phyloP scores from a whole-genome alignment of 2,888 invertebrate species.

The Brassicogethes aeneus region DNA sequence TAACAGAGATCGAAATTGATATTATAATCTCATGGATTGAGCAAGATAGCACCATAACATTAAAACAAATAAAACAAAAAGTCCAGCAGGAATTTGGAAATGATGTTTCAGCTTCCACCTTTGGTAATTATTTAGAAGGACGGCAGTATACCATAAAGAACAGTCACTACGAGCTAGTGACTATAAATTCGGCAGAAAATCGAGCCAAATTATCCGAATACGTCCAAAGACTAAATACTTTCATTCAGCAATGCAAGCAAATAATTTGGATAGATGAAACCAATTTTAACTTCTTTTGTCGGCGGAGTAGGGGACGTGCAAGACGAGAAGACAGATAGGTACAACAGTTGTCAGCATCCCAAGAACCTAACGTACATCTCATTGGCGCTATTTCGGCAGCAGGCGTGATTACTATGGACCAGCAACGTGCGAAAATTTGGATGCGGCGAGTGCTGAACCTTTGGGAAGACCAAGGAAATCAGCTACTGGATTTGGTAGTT shows the following conservation, averaged over 20 bases:
- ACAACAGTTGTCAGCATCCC: constrained; percentile 8
- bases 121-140: no score
- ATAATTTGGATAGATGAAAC: no score
- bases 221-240: constrained; percentile 5
- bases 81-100: no score
- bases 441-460: constrained; percentile 4
- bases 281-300: constrained; percentile 11
- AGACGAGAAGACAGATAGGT: constrained; percentile 8
- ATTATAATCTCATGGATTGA: no score
- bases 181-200: no score
- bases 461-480: constrained; percentile 10
- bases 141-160: no score
- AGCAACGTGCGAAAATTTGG: constrained; percentile 3
- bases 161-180: no score
- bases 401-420: constrained; percentile 10
- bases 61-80: no score
- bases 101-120: no score
- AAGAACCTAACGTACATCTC: constrained; percentile 9
- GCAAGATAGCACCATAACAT: no score
- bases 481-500: constrained; percentile 13
- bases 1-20: no score
- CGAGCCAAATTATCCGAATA: no score
- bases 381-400: constrained; percentile 10
- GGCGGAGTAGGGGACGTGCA: constrained; percentile 8
- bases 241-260: constrained; percentile 8